phyloP scores from a whole-genome alignment of 2,888 invertebrate species.

The Brachyopa scutellaris region DNA sequence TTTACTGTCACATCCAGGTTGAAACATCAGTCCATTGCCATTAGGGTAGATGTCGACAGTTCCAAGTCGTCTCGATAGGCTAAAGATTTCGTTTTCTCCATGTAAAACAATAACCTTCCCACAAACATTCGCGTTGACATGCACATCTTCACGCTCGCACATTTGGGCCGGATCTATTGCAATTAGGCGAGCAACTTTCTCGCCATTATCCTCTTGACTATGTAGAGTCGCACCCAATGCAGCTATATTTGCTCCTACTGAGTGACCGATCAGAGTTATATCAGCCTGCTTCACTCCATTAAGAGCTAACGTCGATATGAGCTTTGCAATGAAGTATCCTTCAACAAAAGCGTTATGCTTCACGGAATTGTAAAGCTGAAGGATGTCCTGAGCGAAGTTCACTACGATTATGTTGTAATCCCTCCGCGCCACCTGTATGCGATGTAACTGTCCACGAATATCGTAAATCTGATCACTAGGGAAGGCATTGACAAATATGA shows the following conservation, averaged over 20 bases:
- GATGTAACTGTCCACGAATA: conserved; percentile 76
- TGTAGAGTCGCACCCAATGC: conserved; percentile 76
- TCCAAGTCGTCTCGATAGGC: conserved; percentile 76
- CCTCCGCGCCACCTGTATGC: conserved; percentile 75
- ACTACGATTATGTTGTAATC: conserved; percentile 78
- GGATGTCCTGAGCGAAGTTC: conserved; percentile 77
- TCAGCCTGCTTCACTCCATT: conserved; percentile 63
- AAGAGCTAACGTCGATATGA: conserved; percentile 74
- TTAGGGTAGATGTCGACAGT: conserved; percentile 79
- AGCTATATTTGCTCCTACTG: conserved; percentile 80
- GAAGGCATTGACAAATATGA: conserved; percentile 78
- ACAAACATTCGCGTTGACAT: conserved; percentile 73
- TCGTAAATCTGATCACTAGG: conserved; percentile 76
- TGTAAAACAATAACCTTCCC: conserved; percentile 77
- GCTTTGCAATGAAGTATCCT: conserved; percentile 77
- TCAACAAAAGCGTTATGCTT: conserved; percentile 77
- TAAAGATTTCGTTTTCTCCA: conserved; percentile 78
- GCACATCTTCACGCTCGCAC: conserved; percentile 76
- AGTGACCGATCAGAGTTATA: conserved; percentile 78
- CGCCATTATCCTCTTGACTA: neutral
- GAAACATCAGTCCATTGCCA: conserved; percentile 77
- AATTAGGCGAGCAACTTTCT: conserved; percentile 60
- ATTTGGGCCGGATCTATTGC: conserved; percentile 79
- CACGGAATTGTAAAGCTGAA: conserved; percentile 78
- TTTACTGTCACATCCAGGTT: conserved; percentile 78